Evolutionary conservation across 2,797 vertebrate genomes (phyloP).

Genomic region (Eurystomus glaucurus): DNA sequence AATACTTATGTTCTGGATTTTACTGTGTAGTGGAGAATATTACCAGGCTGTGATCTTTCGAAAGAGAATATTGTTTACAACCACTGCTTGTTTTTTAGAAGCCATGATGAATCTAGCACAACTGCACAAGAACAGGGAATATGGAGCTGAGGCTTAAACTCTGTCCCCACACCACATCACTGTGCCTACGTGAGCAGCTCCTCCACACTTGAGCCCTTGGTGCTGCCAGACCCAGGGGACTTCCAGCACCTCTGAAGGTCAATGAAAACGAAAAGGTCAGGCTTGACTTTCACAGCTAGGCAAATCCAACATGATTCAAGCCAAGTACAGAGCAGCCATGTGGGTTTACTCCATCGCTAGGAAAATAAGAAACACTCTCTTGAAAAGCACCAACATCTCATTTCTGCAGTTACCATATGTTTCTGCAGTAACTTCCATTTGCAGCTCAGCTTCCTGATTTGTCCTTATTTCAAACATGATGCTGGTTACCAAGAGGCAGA

Average conservation of each 20-base stretch:
- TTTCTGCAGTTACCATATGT: accelerated
- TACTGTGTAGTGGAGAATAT: slow-evolving; percentile 86
- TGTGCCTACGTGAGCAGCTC: background rate
- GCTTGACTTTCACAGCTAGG: background rate
- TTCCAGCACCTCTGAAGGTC: background rate
- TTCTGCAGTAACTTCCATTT: background rate
- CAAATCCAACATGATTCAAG: background rate
- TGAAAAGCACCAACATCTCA: accelerated
- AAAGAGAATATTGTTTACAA: slow-evolving; percentile 69
- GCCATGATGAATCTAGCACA: slow-evolving; percentile 6
- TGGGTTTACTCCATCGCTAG: background rate
- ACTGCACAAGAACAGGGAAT: background rate
- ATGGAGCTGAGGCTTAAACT: background rate
- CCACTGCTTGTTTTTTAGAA: background rate
- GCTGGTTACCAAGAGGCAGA: background rate
- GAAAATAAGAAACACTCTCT: background rate
- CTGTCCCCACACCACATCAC: background rate
- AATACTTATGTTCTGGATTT: slow-evolving; percentile 82
- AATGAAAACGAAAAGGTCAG: background rate
- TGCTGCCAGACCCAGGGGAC: background rate
- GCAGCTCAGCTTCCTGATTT: background rate
- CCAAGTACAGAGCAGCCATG: background rate
- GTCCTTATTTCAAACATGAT: background rate
- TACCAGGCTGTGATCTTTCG: slow-evolving; percentile 72
- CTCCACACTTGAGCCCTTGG: background rate